Conservation (phyloP, 2,888 invertebrate species). For the Cartodere bifasciata region DNA sequence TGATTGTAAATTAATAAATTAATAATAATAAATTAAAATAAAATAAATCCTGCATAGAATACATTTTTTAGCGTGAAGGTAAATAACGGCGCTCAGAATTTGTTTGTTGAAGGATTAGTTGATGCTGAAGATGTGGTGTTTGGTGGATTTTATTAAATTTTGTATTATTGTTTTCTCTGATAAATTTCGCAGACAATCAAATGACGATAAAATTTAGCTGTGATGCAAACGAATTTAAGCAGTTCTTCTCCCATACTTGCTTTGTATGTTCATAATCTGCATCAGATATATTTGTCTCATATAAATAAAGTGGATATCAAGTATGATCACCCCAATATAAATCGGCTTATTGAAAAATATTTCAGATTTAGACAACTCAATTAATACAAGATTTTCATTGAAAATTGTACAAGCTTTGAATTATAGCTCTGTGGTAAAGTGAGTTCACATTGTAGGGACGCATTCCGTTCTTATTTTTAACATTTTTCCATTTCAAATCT, state of each 20-base stretch:
- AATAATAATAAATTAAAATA: no score
- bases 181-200: background rate
- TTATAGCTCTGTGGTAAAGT: no score
- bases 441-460: no score
- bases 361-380: constrained; percentile 2
- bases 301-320: no score
- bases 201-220: constrained; percentile 1
- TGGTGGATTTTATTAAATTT: constrained; percentile 1
- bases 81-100: no score
- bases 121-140: background rate
- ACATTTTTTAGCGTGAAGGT: no score
- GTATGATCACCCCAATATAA: constrained; percentile 5
- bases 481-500: no score
- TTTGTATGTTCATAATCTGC: constrained; percentile 1
- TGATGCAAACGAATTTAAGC: background rate
- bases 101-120: no score
- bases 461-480: no score
- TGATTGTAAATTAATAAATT: no score
- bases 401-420: background rate
- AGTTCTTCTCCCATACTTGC: background rate
- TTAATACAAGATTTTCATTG: constrained; percentile 3
- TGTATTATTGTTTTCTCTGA: background rate
- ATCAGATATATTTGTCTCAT: constrained; percentile 2
- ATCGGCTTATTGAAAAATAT: constrained; percentile 8
- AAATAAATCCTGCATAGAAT: no score